Conservation (phyloP, 2,888 invertebrate species). For the Iphiclides podalirius region DNA sequence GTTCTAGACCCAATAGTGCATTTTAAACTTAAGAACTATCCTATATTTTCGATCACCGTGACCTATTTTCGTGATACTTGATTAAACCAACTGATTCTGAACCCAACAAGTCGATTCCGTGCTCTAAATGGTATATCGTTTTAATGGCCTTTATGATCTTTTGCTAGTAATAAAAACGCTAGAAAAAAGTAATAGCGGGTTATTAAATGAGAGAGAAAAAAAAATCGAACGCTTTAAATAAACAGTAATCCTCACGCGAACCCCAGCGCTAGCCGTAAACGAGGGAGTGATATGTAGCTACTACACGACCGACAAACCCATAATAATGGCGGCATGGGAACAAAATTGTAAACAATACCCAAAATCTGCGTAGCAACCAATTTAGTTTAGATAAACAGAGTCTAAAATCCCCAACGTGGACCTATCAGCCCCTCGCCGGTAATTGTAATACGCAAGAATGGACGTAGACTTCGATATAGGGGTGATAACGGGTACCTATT, state of each 20-base stretch:
- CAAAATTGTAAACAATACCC: conserved; percentile 65
- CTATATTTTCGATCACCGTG: too few species aligned
- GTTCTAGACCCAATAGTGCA: too few species aligned
- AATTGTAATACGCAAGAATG: conserved; percentile 50
- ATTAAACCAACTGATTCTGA: not conserved
- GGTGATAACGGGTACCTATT: conserved; percentile 59
- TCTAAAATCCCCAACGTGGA: conserved; percentile 50
- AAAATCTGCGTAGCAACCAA: conserved; percentile 61
- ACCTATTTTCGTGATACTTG: not conserved
- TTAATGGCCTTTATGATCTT: conserved; percentile 8
- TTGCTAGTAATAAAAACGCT: conserved; percentile 19
- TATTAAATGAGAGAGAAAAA: conserved; percentile 34
- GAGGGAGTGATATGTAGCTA: conserved; percentile 56
- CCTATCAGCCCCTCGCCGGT: conserved; percentile 38
- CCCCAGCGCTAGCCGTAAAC: conserved; percentile 35
- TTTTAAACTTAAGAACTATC: too few species aligned
- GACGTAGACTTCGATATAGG: conserved; percentile 48
- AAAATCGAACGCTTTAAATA: conserved; percentile 27
- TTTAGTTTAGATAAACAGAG: conserved; percentile 59
- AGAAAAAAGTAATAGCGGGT: conserved; percentile 31
- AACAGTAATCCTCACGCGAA: conserved; percentile 40
- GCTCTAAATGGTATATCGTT: not conserved
- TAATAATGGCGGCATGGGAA: conserved; percentile 53
- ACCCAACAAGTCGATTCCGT: too few species aligned
- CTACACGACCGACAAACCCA: conserved; percentile 38